phyloP scores from a whole-genome alignment of 2,797 vertebrate species.

The Lagodon rhomboides region DNA sequence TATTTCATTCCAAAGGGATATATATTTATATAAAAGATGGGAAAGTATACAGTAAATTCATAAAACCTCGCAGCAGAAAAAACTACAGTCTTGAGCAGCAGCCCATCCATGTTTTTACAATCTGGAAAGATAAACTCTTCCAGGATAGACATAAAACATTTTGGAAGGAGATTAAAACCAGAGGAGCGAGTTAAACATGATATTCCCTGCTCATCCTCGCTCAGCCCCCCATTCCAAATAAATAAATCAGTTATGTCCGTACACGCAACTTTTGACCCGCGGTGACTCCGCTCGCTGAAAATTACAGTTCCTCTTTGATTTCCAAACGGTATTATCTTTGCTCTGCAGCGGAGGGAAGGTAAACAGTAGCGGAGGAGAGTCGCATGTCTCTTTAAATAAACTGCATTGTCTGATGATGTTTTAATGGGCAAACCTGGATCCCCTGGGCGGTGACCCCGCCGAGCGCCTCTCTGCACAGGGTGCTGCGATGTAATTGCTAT shows the following conservation, averaged over 20 bases:
- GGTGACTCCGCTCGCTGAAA: constrained; percentile 53
- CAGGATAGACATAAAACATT: constrained; percentile 35
- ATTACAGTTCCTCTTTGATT: constrained; percentile 71
- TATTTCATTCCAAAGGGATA: constrained; percentile 1
- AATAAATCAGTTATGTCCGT: constrained; percentile 53
- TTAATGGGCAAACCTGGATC: constrained; percentile 77
- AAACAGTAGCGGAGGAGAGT: constrained; percentile 77
- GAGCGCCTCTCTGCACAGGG: constrained; percentile 47
- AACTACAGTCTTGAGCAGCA: constrained; percentile 10
- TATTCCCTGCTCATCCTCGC: constrained; percentile 42
- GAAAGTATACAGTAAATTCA: not conserved
- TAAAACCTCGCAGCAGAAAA: constrained; percentile 15
- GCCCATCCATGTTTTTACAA: constrained; percentile 19
- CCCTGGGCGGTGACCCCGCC: constrained; percentile 73
- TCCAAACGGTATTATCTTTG: constrained; percentile 66
- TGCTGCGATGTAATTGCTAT: constrained; percentile 72
- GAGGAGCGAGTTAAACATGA: constrained; percentile 27
- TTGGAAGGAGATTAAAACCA: constrained; percentile 29
- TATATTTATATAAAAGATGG: not conserved
- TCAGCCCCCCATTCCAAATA: constrained; percentile 53
- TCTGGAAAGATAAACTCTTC: constrained; percentile 41
- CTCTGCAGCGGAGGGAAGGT: constrained; percentile 64
- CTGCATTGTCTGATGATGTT: constrained; percentile 78
- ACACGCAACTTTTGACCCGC: constrained; percentile 64
- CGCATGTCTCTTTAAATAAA: constrained; percentile 81